These are phyloP conservation scores for Tadarida brasiliensis DNA, from an alignment of 2,797 vertebrate species.

Conservation along the genomic window DNA sequence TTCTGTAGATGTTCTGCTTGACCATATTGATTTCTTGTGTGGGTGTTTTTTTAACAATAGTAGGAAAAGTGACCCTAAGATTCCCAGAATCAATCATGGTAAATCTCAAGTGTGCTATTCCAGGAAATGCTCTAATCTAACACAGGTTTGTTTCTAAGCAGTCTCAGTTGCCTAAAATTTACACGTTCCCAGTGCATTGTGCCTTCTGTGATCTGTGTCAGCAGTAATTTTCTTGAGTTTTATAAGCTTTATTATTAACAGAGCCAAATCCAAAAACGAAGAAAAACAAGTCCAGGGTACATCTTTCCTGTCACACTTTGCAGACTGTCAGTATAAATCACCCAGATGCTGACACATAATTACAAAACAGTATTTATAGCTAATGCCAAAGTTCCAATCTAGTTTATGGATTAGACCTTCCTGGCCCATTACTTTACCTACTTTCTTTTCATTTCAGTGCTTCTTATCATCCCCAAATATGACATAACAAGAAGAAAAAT, in stretches of 20 bases:
- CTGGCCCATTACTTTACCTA: background rate
- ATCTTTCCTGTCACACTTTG: background rate
- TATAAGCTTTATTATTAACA: slow-evolving; percentile 42
- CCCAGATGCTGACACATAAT: background rate
- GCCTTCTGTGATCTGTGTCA: background rate
- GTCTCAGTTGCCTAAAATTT: background rate
- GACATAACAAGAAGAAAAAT: slow-evolving; percentile 29
- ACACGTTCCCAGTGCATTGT: background rate
- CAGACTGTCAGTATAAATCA: background rate
- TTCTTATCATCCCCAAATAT: background rate
- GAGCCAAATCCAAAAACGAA: slow-evolving; percentile 43
- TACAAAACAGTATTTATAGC: slow-evolving; percentile 26
- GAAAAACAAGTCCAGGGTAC: background rate
- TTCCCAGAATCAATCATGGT: slow-evolving; percentile 34
- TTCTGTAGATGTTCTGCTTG: background rate
- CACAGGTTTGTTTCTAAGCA: slow-evolving; percentile 21
- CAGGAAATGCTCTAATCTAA: slow-evolving; percentile 34
- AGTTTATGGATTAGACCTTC: background rate
- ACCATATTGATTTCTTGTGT: slow-evolving; percentile 35
- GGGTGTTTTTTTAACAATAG: background rate
- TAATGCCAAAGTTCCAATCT: background rate
- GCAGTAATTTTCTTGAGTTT: slow-evolving; percentile 10
- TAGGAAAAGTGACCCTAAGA: slow-evolving; percentile 23
- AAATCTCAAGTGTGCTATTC: background rate
- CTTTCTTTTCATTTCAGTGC: slow-evolving; percentile 23